Conservation (phyloP, 2,888 invertebrate genomes). For the Lordiphosa andalusiaca region DNA sequence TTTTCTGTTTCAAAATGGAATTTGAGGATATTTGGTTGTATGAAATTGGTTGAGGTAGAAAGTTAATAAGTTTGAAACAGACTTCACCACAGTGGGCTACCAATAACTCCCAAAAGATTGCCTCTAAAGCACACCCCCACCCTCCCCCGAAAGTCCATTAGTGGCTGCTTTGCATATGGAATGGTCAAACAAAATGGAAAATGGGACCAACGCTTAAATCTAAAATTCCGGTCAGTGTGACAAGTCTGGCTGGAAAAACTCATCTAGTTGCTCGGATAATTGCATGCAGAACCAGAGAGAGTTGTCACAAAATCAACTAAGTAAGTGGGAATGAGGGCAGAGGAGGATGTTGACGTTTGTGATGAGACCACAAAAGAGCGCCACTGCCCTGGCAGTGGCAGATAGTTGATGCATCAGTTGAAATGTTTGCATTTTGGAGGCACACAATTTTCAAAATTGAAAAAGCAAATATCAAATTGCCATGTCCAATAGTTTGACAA, state of each 20-base stretch:
- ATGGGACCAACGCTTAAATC: constrained; percentile 8
- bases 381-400: too few relatives aligned
- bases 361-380: too few relatives aligned
- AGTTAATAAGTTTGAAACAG: too few relatives aligned
- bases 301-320: constrained; percentile 45
- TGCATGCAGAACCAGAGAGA: constrained; percentile 20
- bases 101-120: too few relatives aligned
- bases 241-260: constrained; percentile 19
- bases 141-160: constrained; percentile 74
- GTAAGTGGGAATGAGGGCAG: constrained; percentile 4
- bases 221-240: constrained; percentile 52
- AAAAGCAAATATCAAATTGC: too few relatives aligned
- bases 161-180: constrained; percentile 60
- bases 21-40: neutral
- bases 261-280: neutral
- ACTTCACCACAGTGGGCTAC: too few relatives aligned
- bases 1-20: neutral
- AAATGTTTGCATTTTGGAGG: constrained; percentile 1
- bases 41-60: too few relatives aligned
- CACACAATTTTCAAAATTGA: too few relatives aligned
- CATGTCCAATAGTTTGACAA: too few relatives aligned
- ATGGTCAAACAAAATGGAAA: constrained; percentile 27
- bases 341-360: neutral
- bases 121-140: constrained; percentile 28
- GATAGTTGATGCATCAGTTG: neutral